Evolutionary conservation across 2,888 invertebrate species (phyloP).

Genomic region (Agrenia bidenticulata): DNA sequence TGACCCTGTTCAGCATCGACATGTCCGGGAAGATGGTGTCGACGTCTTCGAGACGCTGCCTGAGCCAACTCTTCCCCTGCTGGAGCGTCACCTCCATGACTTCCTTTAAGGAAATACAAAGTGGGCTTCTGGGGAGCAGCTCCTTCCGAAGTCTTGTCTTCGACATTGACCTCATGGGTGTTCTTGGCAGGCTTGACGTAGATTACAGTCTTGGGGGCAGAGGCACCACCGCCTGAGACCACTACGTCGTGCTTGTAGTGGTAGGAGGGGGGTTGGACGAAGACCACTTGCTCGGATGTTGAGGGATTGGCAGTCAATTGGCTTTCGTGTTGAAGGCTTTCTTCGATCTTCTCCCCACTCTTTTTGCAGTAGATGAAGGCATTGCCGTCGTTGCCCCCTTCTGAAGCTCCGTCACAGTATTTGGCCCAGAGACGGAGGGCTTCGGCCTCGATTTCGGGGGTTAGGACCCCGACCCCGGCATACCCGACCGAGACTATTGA

Average conservation of each 20-base stretch:
- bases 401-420: constrained; percentile 28
- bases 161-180: constrained; percentile 28
- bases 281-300: constrained; percentile 30
- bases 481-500: background rate
- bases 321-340: constrained; percentile 30
- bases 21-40: too few relatives aligned
- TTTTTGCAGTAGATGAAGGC: constrained; percentile 34
- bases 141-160: constrained; percentile 22
- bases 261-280: constrained; percentile 36
- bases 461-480: constrained; percentile 29
- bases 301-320: constrained; percentile 26
- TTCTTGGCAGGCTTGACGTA: constrained; percentile 35
- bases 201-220: constrained; percentile 31
- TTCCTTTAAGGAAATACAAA: constrained; percentile 30
- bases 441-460: constrained; percentile 35
- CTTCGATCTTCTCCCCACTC: constrained; percentile 26
- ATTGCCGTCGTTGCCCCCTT: constrained; percentile 26
- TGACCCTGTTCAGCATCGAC: background rate
- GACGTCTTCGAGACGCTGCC: too few relatives aligned
- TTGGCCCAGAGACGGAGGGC: constrained; percentile 31
- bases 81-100: constrained; percentile 16
- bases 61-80: background rate
- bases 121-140: constrained; percentile 37
- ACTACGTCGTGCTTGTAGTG: constrained; percentile 41
- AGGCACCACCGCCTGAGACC: constrained; percentile 15